Percentiles rank a stretch among this genome's conserved stretches.
Evolutionary conservation across 2,797 vertebrate genomes (phyloP).

Genomic region (Avahi laniger): DNA sequence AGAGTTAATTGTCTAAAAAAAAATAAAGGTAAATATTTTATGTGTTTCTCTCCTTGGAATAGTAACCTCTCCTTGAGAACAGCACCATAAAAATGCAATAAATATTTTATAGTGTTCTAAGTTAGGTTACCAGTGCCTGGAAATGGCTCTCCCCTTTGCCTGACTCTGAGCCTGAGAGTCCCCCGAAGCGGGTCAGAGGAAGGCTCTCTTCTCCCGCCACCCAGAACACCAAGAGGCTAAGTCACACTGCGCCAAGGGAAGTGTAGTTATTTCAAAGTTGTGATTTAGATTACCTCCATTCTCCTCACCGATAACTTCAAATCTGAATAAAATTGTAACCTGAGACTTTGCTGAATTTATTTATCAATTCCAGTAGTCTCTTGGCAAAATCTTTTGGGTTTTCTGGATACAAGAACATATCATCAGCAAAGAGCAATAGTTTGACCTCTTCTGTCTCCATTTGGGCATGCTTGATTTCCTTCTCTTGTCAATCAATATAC

Average conservation of each 20-base stretch:
- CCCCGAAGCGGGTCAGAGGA: not conserved
- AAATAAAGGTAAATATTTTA: slow-evolving; percentile 66
- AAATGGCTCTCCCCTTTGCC: not conserved
- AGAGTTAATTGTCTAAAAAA: not conserved
- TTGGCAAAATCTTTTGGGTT: too few relatives aligned
- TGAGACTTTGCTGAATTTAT: too few relatives aligned
- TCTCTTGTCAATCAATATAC: too few relatives aligned
- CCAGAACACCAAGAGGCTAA: not conserved
- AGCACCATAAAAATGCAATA: slow-evolving; percentile 54
- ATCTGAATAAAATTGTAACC: not conserved
- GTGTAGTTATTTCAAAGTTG: not conserved
- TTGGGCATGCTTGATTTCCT: too few relatives aligned
- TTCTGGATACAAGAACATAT: too few relatives aligned
- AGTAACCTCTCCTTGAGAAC: slow-evolving; percentile 38
- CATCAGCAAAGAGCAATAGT: too few relatives aligned
- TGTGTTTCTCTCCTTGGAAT: slow-evolving; percentile 22
- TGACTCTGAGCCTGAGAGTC: not conserved
- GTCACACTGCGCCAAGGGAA: not conserved
- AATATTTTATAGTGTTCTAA: slow-evolving; percentile 67
- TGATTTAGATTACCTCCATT: not conserved
- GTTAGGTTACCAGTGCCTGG: not conserved
- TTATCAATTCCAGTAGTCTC: too few relatives aligned
- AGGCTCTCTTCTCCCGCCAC: fast-evolving
- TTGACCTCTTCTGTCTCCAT: too few relatives aligned
- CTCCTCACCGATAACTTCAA: not conserved